Evolutionary conservation across 2,113 vertebrate species (phyloP).

Genomic region (Columbina picui): DNA sequence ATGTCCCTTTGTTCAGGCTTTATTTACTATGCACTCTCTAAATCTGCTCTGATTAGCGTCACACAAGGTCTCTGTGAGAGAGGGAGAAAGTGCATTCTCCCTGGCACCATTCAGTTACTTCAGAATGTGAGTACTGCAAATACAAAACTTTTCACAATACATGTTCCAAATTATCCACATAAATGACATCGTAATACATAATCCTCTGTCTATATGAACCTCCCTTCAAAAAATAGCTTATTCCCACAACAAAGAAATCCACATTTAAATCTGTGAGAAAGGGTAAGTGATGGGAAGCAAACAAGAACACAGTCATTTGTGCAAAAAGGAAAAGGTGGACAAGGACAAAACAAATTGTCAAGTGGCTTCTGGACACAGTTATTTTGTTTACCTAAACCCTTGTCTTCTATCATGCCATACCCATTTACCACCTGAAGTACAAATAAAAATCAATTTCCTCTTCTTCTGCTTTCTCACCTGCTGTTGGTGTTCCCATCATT

Average conservation of each 20-base stretch:
- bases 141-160: neutral
- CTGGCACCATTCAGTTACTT: neutral
- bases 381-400: neutral
- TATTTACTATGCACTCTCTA: slow-evolving; percentile 25
- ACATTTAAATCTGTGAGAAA: neutral
- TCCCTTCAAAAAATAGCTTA: neutral
- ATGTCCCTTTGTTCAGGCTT: slow-evolving; percentile 5
- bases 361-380: neutral
- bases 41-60: slow-evolving; percentile 47
- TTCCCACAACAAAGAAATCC: neutral
- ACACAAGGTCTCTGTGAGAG: neutral
- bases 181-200: neutral
- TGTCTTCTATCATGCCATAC: neutral
- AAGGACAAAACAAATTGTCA: neutral
- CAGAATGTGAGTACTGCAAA: neutral
- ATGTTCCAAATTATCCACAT: neutral
- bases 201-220: neutral
- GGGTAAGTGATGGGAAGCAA: neutral
- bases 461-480: neutral
- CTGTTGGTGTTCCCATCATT: neutral
- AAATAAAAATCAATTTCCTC: neutral
- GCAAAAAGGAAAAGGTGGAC: neutral
- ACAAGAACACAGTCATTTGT: neutral
- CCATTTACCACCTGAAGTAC: neutral
- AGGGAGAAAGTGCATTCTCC: neutral